Evolutionary conservation across 1,140 invertebrate species (phyloP).

Genomic region (Sinonovacula constricta): DNA sequence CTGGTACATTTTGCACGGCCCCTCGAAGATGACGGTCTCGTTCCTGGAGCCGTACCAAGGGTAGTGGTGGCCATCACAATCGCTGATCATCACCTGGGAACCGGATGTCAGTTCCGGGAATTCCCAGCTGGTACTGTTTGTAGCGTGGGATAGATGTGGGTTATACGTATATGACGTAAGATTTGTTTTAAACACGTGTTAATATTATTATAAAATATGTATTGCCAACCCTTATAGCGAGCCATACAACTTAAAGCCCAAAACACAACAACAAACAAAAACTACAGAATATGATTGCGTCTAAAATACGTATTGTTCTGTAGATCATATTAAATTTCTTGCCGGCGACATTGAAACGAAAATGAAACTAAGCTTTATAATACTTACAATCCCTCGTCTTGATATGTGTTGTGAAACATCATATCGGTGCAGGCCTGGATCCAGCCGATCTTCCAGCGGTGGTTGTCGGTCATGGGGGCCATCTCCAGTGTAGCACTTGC

Average conservation of each 20-base stretch:
- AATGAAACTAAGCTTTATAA: not conserved
- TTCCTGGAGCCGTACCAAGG: constrained; percentile 78
- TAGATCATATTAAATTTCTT: too few species aligned
- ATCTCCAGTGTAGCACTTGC: constrained; percentile 74
- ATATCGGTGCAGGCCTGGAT: constrained; percentile 78
- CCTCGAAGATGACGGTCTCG: constrained; percentile 75
- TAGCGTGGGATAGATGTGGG: too few species aligned
- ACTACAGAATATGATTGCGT: too few species aligned
- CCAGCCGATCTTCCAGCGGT: constrained; percentile 76
- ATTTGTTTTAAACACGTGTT: too few species aligned
- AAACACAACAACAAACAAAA: too few species aligned
- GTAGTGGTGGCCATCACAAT: constrained; percentile 78
- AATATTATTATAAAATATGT: too few species aligned
- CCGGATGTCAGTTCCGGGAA: constrained; percentile 77
- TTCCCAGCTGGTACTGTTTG: constrained; percentile 79
- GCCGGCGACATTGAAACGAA: too few species aligned
- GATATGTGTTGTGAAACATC: constrained; percentile 77
- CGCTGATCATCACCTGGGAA: constrained; percentile 77
- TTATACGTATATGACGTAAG: too few species aligned
- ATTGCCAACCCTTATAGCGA: too few species aligned
- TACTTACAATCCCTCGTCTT: constrained; percentile 77
- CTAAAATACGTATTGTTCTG: too few species aligned
- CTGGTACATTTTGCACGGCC: constrained; percentile 73
- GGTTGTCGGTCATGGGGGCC: constrained; percentile 67
- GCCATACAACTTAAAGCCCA: too few species aligned